phyloP scores from a whole-genome alignment of 1,140 invertebrate genomes.

The Diorhabda carinulata region DNA sequence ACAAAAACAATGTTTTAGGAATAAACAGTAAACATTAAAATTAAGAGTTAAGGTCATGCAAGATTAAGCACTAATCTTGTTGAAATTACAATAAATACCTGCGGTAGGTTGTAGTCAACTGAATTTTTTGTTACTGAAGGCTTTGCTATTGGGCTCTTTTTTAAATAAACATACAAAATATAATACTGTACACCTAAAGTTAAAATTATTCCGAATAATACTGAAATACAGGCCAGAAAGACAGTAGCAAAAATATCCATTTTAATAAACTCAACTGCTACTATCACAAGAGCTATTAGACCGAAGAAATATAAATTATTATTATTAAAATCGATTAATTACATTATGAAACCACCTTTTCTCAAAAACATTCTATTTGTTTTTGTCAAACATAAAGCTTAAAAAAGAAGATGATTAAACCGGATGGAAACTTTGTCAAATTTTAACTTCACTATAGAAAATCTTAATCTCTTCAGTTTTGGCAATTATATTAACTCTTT shows the following conservation, averaged over 20 bases:
- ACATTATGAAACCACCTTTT: background rate
- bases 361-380: background rate
- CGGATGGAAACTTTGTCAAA: too few species aligned
- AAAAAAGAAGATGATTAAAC: background rate
- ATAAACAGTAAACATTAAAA: too few species aligned
- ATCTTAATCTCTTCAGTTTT: too few species aligned
- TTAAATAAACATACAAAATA: conserved; percentile 51
- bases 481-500: too few species aligned
- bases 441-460: too few species aligned
- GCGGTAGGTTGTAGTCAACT: conserved; percentile 49
- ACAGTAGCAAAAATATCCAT: conserved; percentile 37
- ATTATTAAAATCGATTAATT: conserved; percentile 2
- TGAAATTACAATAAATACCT: conserved; percentile 39
- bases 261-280: conserved; percentile 4
- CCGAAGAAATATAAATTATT: conserved; percentile 22
- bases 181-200: conserved; percentile 53
- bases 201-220: conserved; percentile 49
- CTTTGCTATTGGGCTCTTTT: conserved; percentile 47
- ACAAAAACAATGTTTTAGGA: too few species aligned
- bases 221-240: conserved; percentile 27
- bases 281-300: conserved; percentile 28
- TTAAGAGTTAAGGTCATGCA: too few species aligned
- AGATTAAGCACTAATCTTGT: too few species aligned
- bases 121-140: conserved; percentile 46
- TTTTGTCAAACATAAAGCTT: background rate